Evolutionary conservation across 2,888 invertebrate species (phyloP).

Genomic region (Idaea dimidiata): DNA sequence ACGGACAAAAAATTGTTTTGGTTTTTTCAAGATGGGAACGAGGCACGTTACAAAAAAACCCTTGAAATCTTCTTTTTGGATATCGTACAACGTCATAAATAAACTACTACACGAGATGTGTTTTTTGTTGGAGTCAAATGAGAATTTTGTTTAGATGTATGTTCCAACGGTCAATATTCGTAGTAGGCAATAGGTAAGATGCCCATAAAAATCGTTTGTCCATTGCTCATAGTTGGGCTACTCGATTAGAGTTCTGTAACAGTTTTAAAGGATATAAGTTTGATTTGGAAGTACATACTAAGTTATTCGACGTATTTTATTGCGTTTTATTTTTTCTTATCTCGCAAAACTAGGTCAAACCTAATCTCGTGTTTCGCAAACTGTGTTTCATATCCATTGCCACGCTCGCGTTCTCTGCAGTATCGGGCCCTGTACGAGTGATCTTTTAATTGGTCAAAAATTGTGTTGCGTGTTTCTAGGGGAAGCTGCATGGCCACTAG

Average conservation of each 20-base stretch:
- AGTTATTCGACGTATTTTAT: conserved; percentile 36
- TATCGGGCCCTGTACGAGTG: conserved; percentile 39
- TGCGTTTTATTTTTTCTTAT: conserved; percentile 65
- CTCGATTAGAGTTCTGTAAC: not conserved
- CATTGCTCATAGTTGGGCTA: conserved; percentile 6
- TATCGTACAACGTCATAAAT: conserved; percentile 68
- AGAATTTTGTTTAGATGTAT: conserved; percentile 51
- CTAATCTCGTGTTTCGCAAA: conserved; percentile 57
- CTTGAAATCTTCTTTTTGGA: conserved; percentile 58
- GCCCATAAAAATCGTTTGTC: conserved; percentile 22
- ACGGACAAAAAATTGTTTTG: conserved; percentile 75
- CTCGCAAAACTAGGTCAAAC: conserved; percentile 58
- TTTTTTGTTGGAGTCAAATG: conserved; percentile 59
- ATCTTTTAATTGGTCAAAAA: conserved; percentile 74
- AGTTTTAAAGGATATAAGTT: not conserved
- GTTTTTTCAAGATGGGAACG: conserved; percentile 62
- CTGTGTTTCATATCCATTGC: conserved; percentile 21
- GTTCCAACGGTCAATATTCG: conserved; percentile 53
- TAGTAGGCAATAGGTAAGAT: not conserved
- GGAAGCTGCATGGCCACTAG: conserved; percentile 76
- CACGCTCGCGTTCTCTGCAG: conserved; percentile 24
- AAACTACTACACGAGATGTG: conserved; percentile 58
- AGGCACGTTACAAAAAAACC: conserved; percentile 46
- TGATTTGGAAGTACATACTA: conserved; percentile 11
- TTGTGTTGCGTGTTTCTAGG: conserved; percentile 67